phyloP scores from a whole-genome alignment of 2,888 invertebrate genomes.

The Heteromurus nitidus region DNA sequence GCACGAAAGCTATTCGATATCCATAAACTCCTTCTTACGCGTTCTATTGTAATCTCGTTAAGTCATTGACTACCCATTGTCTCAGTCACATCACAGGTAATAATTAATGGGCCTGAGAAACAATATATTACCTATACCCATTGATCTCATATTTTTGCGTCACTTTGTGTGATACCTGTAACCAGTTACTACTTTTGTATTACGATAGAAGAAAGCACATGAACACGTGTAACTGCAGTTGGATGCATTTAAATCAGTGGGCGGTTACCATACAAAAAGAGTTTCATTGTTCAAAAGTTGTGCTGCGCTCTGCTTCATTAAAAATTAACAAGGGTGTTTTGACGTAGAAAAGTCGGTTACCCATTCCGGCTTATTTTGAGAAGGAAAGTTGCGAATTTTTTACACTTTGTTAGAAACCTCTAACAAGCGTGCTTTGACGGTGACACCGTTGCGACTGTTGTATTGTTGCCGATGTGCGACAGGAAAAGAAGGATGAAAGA shows the following conservation, averaged over 20 bases:
- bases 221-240: neutral
- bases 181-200: too few relatives aligned
- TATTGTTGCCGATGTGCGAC: neutral
- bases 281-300: neutral
- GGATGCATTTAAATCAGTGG: neutral
- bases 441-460: neutral
- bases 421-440: too few relatives aligned
- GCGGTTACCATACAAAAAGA: neutral
- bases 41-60: conserved; percentile 3
- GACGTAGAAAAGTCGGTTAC: neutral
- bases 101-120: neutral
- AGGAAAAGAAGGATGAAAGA: neutral
- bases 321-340: neutral
- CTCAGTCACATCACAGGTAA: neutral
- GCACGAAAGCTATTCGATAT: too few relatives aligned
- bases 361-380: neutral
- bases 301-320: neutral
- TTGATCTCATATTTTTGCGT: conserved; percentile 9
- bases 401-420: too few relatives aligned
- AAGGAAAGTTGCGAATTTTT: conserved; percentile 12
- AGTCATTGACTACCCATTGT: neutral
- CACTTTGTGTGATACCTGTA: neutral
- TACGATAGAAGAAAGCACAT: neutral
- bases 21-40: too few relatives aligned
- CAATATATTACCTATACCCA: neutral